A percentile compares a stretch with the other conserved stretches of the same genome.
Evolutionary conservation across 2,797 vertebrate species (phyloP).

Genomic region (Lacerta agilis): DNA sequence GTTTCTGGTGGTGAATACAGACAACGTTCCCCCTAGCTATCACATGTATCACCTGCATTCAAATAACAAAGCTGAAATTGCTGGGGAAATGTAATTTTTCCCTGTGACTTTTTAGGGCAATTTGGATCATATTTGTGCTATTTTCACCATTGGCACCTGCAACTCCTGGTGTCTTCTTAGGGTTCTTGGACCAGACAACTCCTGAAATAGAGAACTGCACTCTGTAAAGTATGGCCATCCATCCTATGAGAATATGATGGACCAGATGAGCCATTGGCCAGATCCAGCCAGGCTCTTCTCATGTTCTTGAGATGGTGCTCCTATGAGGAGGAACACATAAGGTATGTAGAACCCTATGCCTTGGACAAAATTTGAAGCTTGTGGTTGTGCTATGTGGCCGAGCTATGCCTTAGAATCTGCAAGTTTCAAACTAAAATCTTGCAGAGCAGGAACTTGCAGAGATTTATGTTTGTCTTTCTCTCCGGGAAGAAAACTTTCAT

Average conservation of each 20-base stretch:
- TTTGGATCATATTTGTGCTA: not conserved
- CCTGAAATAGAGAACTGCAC: no score
- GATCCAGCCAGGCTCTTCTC: no score
- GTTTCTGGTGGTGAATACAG: not conserved
- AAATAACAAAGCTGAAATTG: not conserved
- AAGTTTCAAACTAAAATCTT: conserved; percentile 42
- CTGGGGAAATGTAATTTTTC: not conserved
- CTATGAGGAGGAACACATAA: not conserved
- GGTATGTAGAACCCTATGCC: not conserved
- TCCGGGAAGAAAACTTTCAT: conserved; percentile 60
- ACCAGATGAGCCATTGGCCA: no score
- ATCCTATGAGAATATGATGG: no score
- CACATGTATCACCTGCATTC: not conserved
- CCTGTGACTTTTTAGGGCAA: not conserved
- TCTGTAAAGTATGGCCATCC: no score
- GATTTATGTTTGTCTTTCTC: conserved; percentile 57
- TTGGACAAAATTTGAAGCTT: not conserved
- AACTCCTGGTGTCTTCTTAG: not conserved
- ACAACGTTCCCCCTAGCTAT: not conserved
- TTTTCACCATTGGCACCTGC: not conserved
- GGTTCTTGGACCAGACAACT: no score
- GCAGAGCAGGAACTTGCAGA: conserved; percentile 57
- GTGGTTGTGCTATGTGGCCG: not conserved
- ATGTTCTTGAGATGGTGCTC: not conserved
- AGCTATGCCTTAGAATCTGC: not conserved